These are phyloP conservation scores for Oreotrochilus melanogaster DNA, from an alignment of 2,113 vertebrate species.

Conservation along the genomic window DNA sequence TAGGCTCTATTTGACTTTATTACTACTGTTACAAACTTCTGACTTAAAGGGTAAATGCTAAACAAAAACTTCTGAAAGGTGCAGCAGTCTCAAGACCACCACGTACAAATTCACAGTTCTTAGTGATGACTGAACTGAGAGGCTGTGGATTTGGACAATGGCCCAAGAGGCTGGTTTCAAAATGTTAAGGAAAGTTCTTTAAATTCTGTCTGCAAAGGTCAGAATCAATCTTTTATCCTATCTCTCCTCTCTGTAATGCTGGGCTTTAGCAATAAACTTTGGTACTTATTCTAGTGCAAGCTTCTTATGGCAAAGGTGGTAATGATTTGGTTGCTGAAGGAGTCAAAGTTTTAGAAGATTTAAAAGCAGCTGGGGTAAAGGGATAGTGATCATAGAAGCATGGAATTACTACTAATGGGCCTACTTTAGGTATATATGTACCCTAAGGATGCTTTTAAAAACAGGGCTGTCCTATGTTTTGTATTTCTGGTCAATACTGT, in stretches of 20 bases:
- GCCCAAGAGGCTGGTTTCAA: not conserved
- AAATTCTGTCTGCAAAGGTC: not conserved
- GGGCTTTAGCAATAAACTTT: not conserved
- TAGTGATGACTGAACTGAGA: not conserved
- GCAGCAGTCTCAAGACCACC: rapidly evolving
- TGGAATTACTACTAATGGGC: not conserved
- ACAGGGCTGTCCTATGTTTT: not conserved
- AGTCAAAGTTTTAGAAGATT: not conserved
- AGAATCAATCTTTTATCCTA: not conserved
- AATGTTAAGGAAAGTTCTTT: not conserved
- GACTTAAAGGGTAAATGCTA: not conserved
- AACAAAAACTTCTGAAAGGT: not conserved
- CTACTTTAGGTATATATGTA: not conserved
- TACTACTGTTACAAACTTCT: not conserved
- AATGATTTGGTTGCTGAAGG: not conserved
- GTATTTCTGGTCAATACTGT: not conserved
- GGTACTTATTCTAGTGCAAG: not conserved
- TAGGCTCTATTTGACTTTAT: not conserved
- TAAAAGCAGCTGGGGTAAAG: not conserved
- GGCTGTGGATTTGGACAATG: not conserved
- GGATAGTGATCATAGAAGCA: not conserved
- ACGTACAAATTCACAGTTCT: not conserved
- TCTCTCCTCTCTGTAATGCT: not conserved
- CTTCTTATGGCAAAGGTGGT: not conserved
- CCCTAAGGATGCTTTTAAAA: not conserved